Base-by-base conservation (phyloP, 1,140 invertebrate genomes). In the Leptopilina clavipes region DNA sequence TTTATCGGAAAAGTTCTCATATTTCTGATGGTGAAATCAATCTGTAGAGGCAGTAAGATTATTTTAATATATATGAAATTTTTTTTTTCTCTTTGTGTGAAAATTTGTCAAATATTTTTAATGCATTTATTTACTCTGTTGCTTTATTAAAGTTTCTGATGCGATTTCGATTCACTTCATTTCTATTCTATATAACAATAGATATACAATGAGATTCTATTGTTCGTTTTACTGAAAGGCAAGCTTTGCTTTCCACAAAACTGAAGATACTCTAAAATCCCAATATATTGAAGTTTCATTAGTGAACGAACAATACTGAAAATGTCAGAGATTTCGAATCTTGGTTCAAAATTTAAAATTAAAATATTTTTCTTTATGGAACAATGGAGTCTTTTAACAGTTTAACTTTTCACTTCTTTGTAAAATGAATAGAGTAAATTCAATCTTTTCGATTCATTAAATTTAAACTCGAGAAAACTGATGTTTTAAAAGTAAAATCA, bases 221-320 rank as follows among this genome's bases (percentile, higher is more conserved):
- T 65, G 59, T 31, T 31, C 59, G 22, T 25, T 65, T 31, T 22
- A 65, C 11, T 25, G 59, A 65, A 65, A 65, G 25, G 59, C 59
- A 25, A 37, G 59, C 59, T 65, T 65, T 31, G 10, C 59, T 65
- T 25, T 31, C 59, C 59, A 65, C 22, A 65, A 31, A 65, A 65
- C 12, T 65, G 59, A 31, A 31, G 25, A 65, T 65, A 31, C 25
- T 31, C 59, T 65, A 31, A 65, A 65, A 65, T 65, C 22, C 59
- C 59, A 65, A n/a, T 65, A 65, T 65, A 37, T 65, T 31, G 14
- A 65, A 37, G 59, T 65, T 65, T 65, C 25, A 65, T 65, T 31
- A 65, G 19, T 6, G 3, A 31, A 22, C 11, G 19, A 31, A 37
- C 25, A 37, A 65, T 65, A 12, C 10, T 31, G 59, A n/a, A 65